Percentiles rank a stretch among this genome's conserved stretches.
Conservation (phyloP, 2,888 invertebrate genomes). For the Timandra comae region DNA sequence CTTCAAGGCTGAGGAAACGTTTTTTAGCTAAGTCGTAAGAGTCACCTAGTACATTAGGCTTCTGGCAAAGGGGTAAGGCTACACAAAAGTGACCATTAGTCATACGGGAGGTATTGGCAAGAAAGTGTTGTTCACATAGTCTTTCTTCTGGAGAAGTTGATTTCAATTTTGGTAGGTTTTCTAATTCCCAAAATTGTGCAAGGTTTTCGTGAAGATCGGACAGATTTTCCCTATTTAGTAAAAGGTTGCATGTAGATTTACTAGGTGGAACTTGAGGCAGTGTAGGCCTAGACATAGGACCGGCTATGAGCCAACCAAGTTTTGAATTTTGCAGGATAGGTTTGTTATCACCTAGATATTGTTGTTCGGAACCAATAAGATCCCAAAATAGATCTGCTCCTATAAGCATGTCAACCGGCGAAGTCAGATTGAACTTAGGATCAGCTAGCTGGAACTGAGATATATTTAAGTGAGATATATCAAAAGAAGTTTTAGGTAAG, state of each 20-base stretch:
- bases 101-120: slow-evolving; percentile 8
- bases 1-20: slow-evolving; percentile 18
- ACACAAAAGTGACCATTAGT: slow-evolving; percentile 18
- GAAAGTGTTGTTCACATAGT: slow-evolving; percentile 21
- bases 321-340: slow-evolving; percentile 17
- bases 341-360: slow-evolving; percentile 13
- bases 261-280: too few relatives aligned
- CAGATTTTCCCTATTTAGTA: too few relatives aligned
- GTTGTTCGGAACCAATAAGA: slow-evolving; percentile 17
- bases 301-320: slow-evolving; percentile 25
- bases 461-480: too few relatives aligned
- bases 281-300: slow-evolving; percentile 16
- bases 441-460: slow-evolving; percentile 16
- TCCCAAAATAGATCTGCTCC: slow-evolving; percentile 22
- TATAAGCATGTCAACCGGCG: slow-evolving; percentile 12
- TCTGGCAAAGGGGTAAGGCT: too few relatives aligned
- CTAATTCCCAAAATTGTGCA: slow-evolving; percentile 24
- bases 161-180: slow-evolving; percentile 24
- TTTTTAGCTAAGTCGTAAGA: slow-evolving; percentile 18
- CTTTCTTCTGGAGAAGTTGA: too few relatives aligned
- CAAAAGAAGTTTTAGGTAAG: too few relatives aligned
- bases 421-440: slow-evolving; percentile 12
- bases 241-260: too few relatives aligned
- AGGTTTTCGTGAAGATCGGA: neutral
- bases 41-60: too few relatives aligned